Percentiles rank a stretch among this genome's conserved stretches.
phyloP scores from a whole-genome alignment of 2,113 vertebrate species.

The Colius striatus region DNA sequence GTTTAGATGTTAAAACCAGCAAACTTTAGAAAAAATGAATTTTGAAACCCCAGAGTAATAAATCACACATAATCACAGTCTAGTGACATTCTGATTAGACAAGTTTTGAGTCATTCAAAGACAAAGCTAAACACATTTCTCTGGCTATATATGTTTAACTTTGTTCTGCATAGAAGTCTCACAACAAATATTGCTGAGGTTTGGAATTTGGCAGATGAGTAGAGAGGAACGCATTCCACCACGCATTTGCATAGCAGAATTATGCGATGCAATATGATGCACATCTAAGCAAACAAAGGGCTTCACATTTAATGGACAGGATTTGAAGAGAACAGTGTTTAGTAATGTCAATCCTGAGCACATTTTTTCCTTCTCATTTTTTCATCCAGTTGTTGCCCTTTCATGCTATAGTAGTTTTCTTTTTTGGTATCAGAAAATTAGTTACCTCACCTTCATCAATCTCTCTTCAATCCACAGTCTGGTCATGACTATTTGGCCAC shows the following conservation, averaged over 20 bases:
- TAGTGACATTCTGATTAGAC: neutral
- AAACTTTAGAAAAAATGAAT: neutral
- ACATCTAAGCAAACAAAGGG: neutral
- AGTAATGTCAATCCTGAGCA: neutral
- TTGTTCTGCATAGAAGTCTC: neutral
- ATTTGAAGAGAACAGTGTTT: neutral
- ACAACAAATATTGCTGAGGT: neutral
- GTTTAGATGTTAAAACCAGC: neutral
- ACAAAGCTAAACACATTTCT: neutral
- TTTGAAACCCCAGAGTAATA: neutral
- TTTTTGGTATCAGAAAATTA: neutral
- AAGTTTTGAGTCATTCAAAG: neutral
- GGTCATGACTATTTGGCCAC: neutral
- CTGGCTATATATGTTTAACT: neutral
- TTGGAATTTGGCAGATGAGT: neutral
- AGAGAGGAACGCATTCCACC: neutral
- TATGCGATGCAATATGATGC: rapidly evolving
- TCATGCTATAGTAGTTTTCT: neutral
- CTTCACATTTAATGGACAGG: rapidly evolving
- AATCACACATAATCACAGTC: neutral
- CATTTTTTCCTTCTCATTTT: neutral
- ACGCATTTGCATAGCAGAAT: neutral
- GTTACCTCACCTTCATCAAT: neutral
- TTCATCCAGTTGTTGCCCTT: neutral
- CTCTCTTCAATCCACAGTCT: neutral